Percentiles rank a stretch among this genome's conserved stretches.
phyloP scores from a whole-genome alignment of 1,140 invertebrate genomes.

The Drosophila asahinai region DNA sequence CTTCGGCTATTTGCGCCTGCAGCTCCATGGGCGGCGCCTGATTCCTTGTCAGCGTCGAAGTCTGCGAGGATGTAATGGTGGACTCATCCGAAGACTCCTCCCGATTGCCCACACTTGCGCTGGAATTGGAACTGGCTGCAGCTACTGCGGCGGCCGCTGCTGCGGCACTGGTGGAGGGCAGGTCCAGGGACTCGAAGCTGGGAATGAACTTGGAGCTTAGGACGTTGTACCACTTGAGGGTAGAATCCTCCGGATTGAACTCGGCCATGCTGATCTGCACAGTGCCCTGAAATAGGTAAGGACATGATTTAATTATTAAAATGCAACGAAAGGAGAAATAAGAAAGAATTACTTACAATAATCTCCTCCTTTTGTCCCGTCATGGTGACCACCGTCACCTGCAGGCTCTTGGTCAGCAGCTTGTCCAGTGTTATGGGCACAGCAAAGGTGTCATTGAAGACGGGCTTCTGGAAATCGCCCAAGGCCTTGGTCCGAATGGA shows the following conservation, averaged over 20 bases:
- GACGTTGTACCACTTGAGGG: constrained; percentile 97
- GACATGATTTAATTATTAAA: neutral
- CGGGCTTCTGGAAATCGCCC: constrained; percentile 91
- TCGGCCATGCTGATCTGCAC: constrained; percentile 98
- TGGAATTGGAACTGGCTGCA: constrained; percentile 48
- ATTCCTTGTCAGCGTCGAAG: constrained; percentile 97
- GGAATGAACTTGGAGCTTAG: constrained; percentile 94
- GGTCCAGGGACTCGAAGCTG: constrained; percentile 86
- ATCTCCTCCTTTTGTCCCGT: constrained; percentile 90
- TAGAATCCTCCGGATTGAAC: constrained; percentile 93
- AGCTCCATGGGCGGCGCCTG: constrained; percentile 89
- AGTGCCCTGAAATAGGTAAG: constrained; percentile 90
- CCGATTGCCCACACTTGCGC: constrained; percentile 78
- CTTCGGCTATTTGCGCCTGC: constrained; percentile 87
- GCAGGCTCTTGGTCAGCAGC: constrained; percentile 93
- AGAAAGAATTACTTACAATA: constrained; percentile 88
- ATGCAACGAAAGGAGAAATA: too few relatives aligned
- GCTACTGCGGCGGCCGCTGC: constrained; percentile 69
- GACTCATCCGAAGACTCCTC: constrained; percentile 98
- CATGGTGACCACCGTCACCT: constrained; percentile 93
- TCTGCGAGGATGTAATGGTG: constrained; percentile 98
- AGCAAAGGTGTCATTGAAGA: constrained; percentile 92
- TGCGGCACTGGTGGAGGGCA: constrained; percentile 78
- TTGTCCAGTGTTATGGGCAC: constrained; percentile 91
- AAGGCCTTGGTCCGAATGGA: constrained; percentile 90